Percentiles rank a stretch among this genome's conserved stretches.
phyloP scores from a whole-genome alignment of 2,797 vertebrate species.

The Meda fulgida region DNA sequence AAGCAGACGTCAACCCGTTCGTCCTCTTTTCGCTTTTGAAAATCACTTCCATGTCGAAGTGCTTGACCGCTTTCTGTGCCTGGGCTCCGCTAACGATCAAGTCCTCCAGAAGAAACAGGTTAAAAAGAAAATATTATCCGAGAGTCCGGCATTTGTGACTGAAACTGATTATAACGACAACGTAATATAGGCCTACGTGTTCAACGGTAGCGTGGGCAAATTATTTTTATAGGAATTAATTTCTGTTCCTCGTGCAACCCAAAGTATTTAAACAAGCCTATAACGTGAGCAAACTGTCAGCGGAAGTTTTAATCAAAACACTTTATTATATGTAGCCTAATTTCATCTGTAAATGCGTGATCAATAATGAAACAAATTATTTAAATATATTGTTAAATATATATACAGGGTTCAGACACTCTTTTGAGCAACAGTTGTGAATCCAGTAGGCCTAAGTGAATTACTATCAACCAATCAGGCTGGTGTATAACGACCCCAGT shows the following conservation, averaged over 20 bases:
- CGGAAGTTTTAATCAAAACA: too few relatives aligned
- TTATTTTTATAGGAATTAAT: neutral
- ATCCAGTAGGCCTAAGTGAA: too few relatives aligned
- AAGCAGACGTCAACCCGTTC: slow-evolving; percentile 69
- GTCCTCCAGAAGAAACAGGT: slow-evolving; percentile 38
- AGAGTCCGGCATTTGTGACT: slow-evolving; percentile 55
- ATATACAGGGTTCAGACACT: too few relatives aligned
- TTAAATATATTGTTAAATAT: too few relatives aligned
- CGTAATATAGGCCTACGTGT: slow-evolving; percentile 25
- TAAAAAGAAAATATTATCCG: slow-evolving; percentile 43
- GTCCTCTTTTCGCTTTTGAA: slow-evolving; percentile 65
- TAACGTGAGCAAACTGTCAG: neutral
- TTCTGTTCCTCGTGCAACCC: too few relatives aligned
- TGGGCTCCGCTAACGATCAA: slow-evolving; percentile 45
- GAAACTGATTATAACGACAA: slow-evolving; percentile 42
- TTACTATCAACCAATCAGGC: too few relatives aligned
- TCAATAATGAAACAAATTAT: too few relatives aligned
- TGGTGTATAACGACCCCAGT: too few relatives aligned
- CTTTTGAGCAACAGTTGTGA: too few relatives aligned
- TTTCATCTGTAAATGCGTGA: too few relatives aligned
- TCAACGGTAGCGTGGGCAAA: neutral
- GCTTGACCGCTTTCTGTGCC: slow-evolving; percentile 61
- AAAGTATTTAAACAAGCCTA: neutral
- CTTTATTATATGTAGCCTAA: too few relatives aligned
- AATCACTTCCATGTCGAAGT: slow-evolving; percentile 67